phyloP scores from a whole-genome alignment of 2,888 invertebrate species.

The Aspidiotus destructor region DNA sequence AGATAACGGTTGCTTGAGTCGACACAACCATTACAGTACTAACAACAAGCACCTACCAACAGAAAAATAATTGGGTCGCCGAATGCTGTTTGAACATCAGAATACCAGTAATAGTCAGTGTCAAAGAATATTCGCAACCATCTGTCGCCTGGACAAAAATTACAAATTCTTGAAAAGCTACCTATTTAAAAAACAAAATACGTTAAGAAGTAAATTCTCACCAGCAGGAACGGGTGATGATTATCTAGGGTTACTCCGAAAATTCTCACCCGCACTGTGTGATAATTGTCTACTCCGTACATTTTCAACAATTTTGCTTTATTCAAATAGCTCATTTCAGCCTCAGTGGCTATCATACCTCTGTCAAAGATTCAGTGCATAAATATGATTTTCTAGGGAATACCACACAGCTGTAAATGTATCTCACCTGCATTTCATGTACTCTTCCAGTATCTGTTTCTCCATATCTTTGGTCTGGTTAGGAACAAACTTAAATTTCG shows the following conservation, averaged over 20 bases:
- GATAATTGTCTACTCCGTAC: constrained; percentile 99
- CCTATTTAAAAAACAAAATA: not conserved
- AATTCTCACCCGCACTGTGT: constrained; percentile 66
- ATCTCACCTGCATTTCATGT: constrained; percentile 59
- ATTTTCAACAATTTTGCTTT: constrained; percentile 96
- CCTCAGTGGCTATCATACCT: constrained; percentile 87
- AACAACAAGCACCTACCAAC: constrained; percentile 49
- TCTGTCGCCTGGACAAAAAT: constrained; percentile 62
- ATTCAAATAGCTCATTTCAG: constrained; percentile 88
- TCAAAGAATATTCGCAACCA: constrained; percentile 89
- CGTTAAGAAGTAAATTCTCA: constrained; percentile 40
- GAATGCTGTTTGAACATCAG: constrained; percentile 92
- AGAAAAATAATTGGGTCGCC: constrained; percentile 97
- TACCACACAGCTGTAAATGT: not conserved
- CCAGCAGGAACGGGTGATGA: no score
- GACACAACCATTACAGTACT: not conserved
- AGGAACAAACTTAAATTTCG: constrained; percentile 95
- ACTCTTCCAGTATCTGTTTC: constrained; percentile 84
- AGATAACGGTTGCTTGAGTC: not conserved
- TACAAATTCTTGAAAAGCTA: not conserved
- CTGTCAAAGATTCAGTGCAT: constrained; percentile 40
- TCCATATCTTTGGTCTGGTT: constrained; percentile 96
- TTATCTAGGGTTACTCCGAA: no score
- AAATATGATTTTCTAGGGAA: not conserved
- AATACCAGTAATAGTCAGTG: constrained; percentile 95